phyloP scores from a whole-genome alignment of 53 echinoderm and acorn worm species.

The Hippasteria phrygiana region DNA sequence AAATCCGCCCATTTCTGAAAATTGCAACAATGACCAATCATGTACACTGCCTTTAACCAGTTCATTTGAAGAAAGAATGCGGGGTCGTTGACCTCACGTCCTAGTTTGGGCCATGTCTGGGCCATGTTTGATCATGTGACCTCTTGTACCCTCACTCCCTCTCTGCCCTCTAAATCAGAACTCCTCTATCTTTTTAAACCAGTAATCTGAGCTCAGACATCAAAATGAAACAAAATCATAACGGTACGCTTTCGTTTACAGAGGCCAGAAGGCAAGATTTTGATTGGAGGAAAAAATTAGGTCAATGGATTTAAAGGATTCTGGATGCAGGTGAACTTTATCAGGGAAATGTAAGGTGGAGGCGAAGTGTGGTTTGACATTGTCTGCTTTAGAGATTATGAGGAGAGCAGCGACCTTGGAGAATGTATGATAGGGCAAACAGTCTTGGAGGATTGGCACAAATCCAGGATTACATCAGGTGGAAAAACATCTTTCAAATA shows the following conservation, averaged over 20 bases:
- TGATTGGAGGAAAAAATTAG: neutral
- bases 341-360: neutral
- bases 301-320: slow-evolving; percentile 5
- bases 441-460: neutral
- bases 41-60: too few relatives aligned
- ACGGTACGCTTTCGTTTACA: neutral
- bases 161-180: neutral
- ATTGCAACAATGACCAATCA: too few relatives aligned
- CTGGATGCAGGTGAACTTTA: neutral
- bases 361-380: neutral
- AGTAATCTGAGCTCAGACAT: neutral
- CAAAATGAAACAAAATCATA: neutral
- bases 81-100: neutral
- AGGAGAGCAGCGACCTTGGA: neutral
- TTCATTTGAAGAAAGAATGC: neutral
- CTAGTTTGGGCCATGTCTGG: neutral
- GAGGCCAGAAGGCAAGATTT: neutral
- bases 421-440: neutral
- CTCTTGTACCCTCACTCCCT: neutral
- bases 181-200: neutral
- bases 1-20: too few relatives aligned
- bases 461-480: too few relatives aligned
- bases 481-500: too few relatives aligned
- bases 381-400: neutral
- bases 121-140: neutral